Base-by-base conservation (phyloP, 2,797 vertebrate genomes). In the Myotis planiceps region DNA sequence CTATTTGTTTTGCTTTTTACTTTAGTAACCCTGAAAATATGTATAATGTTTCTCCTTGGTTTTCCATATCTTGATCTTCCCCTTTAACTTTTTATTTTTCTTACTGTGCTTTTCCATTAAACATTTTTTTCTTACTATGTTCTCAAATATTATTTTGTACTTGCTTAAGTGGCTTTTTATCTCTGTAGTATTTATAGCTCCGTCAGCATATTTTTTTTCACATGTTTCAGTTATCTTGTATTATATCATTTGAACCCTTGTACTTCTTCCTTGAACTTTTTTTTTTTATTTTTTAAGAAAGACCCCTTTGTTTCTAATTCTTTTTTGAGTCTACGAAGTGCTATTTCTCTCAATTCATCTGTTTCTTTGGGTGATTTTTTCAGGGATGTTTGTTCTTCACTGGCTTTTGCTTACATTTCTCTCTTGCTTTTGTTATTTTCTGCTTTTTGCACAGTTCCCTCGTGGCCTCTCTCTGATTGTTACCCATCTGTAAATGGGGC, bases 341-440 rank as follows among this genome's bases (percentile, higher is more conserved):
- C 58, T 79, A 65, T 32, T 78, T 89, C 58, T 94, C 29, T 39
- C 16, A 49, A 49, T 87, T 69, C 9, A 8, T 83, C 21, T 66
- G 10, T 92, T 79, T 79, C 21, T 15, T 69, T 92, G 79, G 39
- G 14, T 55, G 14, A 58, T 88, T 95, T 55, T n/a, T 55, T 34
- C 60, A 78, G 19, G 1, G 69, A 37, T 72, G 18, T 72, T 92
- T 86, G n/a, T 58, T 94, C 32, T 71, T 95, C 63, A 13, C 27
- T 66, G 89, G 32, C n/a, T 94, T 82, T 87, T 83, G 37, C 51
- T 92, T 90, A 21, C 10, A 19, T 93, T 84, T 83, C 49, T 95
- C 14, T 84, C 63, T 94, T 86, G 58, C 58, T 82, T 96, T 88
- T 88, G 68, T 1, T 76, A 42, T 79, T 92, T 90, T 66, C 39